These are phyloP conservation scores for Thaumetopoea pityocampa DNA, from an alignment of 1,140 invertebrate species.

Conservation along the genomic window DNA sequence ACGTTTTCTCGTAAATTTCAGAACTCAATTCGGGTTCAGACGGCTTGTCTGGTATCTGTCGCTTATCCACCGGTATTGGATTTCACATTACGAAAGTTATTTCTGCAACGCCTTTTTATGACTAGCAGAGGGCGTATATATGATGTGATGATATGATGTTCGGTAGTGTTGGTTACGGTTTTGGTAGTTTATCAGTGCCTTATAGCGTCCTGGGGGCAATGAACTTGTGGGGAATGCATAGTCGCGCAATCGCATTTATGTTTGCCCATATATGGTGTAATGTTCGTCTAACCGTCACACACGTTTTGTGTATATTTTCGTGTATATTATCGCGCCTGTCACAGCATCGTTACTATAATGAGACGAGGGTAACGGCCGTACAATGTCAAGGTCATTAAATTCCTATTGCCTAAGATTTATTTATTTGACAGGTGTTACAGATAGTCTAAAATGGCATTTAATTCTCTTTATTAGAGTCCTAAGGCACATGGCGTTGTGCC, in stretches of 20 bases:
- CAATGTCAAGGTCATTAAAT: constrained; percentile 35
- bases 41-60: constrained; percentile 19
- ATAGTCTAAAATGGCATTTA: constrained; percentile 5
- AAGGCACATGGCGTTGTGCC: constrained; percentile 2
- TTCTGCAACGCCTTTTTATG: constrained; percentile 61
- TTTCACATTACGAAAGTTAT: constrained; percentile 67
- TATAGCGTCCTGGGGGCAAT: constrained; percentile 47
- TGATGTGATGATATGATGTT: constrained; percentile 6
- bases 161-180: background rate
- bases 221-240: constrained; percentile 54
- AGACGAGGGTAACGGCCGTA: constrained; percentile 28
- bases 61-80: constrained; percentile 52
- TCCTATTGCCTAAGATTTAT: constrained; percentile 17
- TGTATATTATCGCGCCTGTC: constrained; percentile 26
- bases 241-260: constrained; percentile 63
- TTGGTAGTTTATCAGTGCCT: constrained; percentile 37
- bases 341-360: constrained; percentile 7
- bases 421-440: constrained; percentile 2
- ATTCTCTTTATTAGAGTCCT: constrained; percentile 1
- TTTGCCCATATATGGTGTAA: constrained; percentile 72
- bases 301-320: constrained; percentile 56
- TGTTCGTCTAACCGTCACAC: constrained; percentile 40
- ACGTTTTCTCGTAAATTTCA: constrained; percentile 29
- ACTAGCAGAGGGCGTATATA: constrained; percentile 26
- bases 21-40: constrained; percentile 5